Evolutionary conservation across 2,888 invertebrate species (phyloP).

Genomic region (Ophioninae sp.): DNA sequence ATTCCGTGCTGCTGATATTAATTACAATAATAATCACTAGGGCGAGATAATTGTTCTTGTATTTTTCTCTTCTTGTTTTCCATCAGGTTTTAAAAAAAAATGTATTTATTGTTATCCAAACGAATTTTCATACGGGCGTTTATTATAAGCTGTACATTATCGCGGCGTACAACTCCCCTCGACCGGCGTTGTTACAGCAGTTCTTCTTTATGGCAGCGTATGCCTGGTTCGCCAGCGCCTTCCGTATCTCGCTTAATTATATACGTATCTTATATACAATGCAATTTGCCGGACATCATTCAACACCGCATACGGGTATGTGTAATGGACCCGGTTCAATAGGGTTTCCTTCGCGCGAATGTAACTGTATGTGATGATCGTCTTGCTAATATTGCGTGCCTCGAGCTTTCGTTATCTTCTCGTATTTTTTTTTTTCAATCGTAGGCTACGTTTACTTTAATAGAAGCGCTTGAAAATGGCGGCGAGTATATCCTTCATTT

Average conservation of each 20-base stretch:
- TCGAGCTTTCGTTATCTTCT: no score
- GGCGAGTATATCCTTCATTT: no score
- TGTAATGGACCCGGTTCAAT: conserved; percentile 8
- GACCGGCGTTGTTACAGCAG: conserved; percentile 28
- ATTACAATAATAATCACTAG: conserved; percentile 56
- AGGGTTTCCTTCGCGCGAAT: not conserved
- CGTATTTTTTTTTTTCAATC: no score
- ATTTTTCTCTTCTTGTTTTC: conserved; percentile 24
- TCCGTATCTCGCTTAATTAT: conserved; percentile 44
- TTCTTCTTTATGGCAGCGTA: conserved; percentile 18
- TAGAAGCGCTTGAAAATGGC: no score
- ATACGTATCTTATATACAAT: conserved; percentile 46
- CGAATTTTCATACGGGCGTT: conserved; percentile 29
- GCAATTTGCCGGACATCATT: conserved; percentile 50
- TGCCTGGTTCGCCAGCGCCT: conserved; percentile 6
- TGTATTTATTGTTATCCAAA: conserved; percentile 31
- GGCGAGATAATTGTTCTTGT: conserved; percentile 54
- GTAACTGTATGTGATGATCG: not conserved
- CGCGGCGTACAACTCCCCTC: conserved; percentile 11
- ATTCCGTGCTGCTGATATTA: conserved; percentile 44
- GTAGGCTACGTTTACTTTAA: no score
- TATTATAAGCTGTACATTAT: conserved; percentile 27
- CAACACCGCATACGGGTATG: conserved; percentile 18
- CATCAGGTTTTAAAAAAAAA: not conserved
- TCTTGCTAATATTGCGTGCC: no score